Conservation (phyloP, 2,113 vertebrate genomes). For the Paradoxurus hermaphroditus region DNA sequence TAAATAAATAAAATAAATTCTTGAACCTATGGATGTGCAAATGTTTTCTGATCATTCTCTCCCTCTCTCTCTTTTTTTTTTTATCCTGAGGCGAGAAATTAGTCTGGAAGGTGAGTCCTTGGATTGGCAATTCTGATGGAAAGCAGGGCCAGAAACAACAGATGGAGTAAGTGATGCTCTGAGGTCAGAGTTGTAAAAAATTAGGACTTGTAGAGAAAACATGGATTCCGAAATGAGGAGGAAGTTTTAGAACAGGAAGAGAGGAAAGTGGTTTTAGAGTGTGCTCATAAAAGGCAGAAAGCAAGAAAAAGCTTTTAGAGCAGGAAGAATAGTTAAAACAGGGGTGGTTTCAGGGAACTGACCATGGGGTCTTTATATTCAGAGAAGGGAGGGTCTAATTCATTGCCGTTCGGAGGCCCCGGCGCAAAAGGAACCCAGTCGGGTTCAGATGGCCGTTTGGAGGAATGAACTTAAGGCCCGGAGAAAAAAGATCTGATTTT, state of each 20-base stretch:
- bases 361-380: background rate
- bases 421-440: background rate
- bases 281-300: conserved; percentile 56
- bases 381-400: background rate
- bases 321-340: conserved; percentile 43
- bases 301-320: conserved; percentile 64
- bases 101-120: background rate
- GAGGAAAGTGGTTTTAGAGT: conserved; percentile 61
- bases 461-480: background rate
- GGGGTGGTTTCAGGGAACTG: background rate
- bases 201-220: conserved; percentile 48
- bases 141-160: conserved; percentile 29
- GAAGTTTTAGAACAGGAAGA: conserved; percentile 52
- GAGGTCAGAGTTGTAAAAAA: conserved; percentile 54
- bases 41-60: background rate
- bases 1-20: conserved; percentile 39
- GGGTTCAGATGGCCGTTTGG: background rate
- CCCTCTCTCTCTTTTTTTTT: background rate
- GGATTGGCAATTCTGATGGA: background rate
- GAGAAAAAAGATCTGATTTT: background rate
- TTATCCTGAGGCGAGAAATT: conserved; percentile 8
- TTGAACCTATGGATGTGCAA: background rate
- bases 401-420: background rate
- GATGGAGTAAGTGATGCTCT: background rate
- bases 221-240: conserved; percentile 36